phyloP scores from a whole-genome alignment of 2,888 invertebrate genomes.

The Heliconius ismenius region DNA sequence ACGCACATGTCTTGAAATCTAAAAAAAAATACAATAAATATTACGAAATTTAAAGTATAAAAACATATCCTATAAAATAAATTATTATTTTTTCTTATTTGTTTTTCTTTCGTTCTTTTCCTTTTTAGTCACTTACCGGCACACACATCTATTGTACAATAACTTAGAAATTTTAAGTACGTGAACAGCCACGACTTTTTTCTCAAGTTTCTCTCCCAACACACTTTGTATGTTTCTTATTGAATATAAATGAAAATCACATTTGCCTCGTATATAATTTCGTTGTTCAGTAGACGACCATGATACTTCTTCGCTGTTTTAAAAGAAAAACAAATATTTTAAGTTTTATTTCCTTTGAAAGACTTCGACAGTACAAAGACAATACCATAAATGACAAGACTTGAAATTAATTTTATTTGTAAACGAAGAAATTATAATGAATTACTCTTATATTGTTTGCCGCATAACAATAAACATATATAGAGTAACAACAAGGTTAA shows the following conservation, averaged over 20 bases:
- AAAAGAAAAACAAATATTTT: neutral
- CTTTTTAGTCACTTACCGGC: constrained; percentile 54
- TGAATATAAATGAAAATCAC: constrained; percentile 83
- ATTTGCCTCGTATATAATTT: constrained; percentile 73
- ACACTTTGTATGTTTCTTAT: constrained; percentile 64
- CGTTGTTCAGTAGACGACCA: constrained; percentile 81
- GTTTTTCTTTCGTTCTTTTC: neutral
- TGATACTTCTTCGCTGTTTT: constrained; percentile 71
- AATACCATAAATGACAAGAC: too few relatives aligned
- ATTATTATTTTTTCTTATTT: neutral
- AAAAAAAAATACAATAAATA: constrained; percentile 13
- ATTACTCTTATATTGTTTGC: neutral
- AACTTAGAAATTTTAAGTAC: constrained; percentile 55
- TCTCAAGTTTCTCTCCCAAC: constrained; percentile 53
- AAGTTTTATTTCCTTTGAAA: neutral
- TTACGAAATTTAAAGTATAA: neutral
- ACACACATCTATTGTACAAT: constrained; percentile 61
- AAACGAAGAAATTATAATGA: neutral
- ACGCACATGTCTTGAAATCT: constrained; percentile 79
- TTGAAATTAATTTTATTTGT: neutral
- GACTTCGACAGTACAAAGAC: too few relatives aligned
- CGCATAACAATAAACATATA: neutral
- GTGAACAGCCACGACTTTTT: constrained; percentile 48
- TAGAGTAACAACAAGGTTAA: neutral
- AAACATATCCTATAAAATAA: neutral